phyloP scores from a whole-genome alignment of 2,888 invertebrate species.

The Entomobrya multifasciata region DNA sequence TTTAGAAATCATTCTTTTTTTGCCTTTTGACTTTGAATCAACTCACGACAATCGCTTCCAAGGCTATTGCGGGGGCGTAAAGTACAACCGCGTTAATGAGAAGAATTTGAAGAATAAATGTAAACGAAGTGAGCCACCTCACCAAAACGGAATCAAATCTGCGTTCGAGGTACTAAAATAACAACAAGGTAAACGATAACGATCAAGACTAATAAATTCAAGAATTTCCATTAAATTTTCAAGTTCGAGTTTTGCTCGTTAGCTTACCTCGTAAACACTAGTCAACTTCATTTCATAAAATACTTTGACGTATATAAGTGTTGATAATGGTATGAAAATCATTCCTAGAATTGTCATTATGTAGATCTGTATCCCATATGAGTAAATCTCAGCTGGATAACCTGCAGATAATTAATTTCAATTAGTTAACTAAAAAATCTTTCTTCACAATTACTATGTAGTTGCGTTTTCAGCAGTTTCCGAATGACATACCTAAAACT shows the following conservation, averaged over 20 bases:
- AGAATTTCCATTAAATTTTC: neutral
- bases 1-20: too few species aligned
- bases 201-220: neutral
- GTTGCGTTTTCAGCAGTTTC: too few species aligned
- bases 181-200: too few species aligned
- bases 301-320: conserved; percentile 74
- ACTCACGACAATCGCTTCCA: conserved; percentile 80
- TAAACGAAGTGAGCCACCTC: conserved; percentile 74
- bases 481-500: conserved; percentile 68
- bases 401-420: too few species aligned
- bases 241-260: neutral
- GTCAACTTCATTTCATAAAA: conserved; percentile 78
- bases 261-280: conserved; percentile 76
- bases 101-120: conserved; percentile 75
- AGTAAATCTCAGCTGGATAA: conserved; percentile 77
- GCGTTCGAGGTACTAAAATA: conserved; percentile 75
- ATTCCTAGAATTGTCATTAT: conserved; percentile 69
- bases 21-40: too few species aligned
- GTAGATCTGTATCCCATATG: conserved; percentile 75
- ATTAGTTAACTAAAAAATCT: too few species aligned
- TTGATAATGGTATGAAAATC: conserved; percentile 69
- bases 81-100: conserved; percentile 80
- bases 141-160: conserved; percentile 74
- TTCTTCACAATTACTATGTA: too few species aligned
- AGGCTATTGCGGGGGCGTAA: conserved; percentile 80